Percentiles rank a stretch among this genome's conserved stretches.
phyloP scores from a whole-genome alignment of 53 echinoderm and acorn worm species.

The Arbacia lixula region DNA sequence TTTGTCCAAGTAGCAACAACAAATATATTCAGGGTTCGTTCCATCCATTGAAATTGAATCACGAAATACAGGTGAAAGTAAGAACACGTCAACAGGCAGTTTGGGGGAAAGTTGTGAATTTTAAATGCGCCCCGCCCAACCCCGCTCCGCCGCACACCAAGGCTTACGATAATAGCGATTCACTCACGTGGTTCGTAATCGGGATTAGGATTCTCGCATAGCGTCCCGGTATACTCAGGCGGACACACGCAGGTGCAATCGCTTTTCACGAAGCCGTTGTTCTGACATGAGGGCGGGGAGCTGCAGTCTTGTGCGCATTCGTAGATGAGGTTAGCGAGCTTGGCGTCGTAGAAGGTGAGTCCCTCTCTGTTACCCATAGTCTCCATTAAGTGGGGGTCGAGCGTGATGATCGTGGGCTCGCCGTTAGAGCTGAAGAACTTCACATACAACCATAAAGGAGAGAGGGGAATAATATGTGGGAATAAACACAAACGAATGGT shows the following conservation, averaged over 20 bases:
- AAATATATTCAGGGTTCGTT: too few relatives aligned
- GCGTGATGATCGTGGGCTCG: conserved; percentile 38
- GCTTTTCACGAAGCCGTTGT: conserved; percentile 31
- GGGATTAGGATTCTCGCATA: background rate
- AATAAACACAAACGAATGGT: too few relatives aligned
- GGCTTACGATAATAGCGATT: too few relatives aligned
- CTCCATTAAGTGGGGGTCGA: conserved; percentile 7
- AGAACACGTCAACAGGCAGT: too few relatives aligned
- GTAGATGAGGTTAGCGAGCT: conserved; percentile 60
- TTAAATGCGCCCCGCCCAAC: too few relatives aligned
- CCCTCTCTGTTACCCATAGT: conserved; percentile 43
- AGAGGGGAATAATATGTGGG: too few relatives aligned
- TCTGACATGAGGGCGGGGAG: background rate
- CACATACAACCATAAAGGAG: background rate
- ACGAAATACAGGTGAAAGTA: too few relatives aligned
- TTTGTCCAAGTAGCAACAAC: too few relatives aligned
- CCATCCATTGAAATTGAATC: too few relatives aligned
- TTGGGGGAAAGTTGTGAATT: too few relatives aligned
- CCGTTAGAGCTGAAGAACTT: conserved; percentile 27
- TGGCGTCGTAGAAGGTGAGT: conserved; percentile 47
- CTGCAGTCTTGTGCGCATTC: conserved; percentile 24
- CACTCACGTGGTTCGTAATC: background rate
- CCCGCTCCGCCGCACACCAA: too few relatives aligned
- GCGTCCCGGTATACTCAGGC: conserved; percentile 23
- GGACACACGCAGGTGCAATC: conserved; percentile 43